Conservation (phyloP, 2,113 vertebrate species). For the Condylura cristata region DNA sequence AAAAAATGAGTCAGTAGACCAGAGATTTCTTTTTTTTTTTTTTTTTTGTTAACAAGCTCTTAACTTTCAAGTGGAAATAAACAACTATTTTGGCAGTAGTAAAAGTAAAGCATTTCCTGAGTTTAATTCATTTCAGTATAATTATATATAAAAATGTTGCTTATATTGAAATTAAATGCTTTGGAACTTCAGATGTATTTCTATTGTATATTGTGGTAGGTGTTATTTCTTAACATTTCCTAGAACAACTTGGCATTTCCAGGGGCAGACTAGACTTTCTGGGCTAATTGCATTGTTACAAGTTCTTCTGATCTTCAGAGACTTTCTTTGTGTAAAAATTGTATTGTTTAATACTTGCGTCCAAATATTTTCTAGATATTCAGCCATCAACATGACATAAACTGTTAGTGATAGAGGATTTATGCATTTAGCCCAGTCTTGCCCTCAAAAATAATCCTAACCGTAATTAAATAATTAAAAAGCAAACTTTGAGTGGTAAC, state of each 20-base stretch:
- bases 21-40: neutral
- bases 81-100: conserved; percentile 56
- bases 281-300: conserved; percentile 24
- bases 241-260: conserved; percentile 78
- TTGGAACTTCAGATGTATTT: conserved; percentile 76
- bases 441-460: neutral
- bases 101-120: conserved; percentile 67
- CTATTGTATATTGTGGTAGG: conserved; percentile 60
- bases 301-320: conserved; percentile 29
- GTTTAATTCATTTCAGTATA: conserved; percentile 65
- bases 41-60: conserved; percentile 66
- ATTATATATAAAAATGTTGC: conserved; percentile 73
- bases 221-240: conserved; percentile 75
- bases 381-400: neutral
- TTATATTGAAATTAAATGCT: conserved; percentile 61
- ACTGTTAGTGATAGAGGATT: neutral
- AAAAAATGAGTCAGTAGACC: conserved; percentile 56
- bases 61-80: conserved; percentile 76
- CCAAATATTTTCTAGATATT: neutral
- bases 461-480: neutral
- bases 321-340: neutral
- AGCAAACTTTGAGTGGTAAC: neutral
- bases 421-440: neutral
- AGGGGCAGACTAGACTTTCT: conserved; percentile 58
- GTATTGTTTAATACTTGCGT: neutral